Evolutionary conservation across 2,888 invertebrate species (phyloP).

Genomic region (Melangyna quadrimaculata): DNA sequence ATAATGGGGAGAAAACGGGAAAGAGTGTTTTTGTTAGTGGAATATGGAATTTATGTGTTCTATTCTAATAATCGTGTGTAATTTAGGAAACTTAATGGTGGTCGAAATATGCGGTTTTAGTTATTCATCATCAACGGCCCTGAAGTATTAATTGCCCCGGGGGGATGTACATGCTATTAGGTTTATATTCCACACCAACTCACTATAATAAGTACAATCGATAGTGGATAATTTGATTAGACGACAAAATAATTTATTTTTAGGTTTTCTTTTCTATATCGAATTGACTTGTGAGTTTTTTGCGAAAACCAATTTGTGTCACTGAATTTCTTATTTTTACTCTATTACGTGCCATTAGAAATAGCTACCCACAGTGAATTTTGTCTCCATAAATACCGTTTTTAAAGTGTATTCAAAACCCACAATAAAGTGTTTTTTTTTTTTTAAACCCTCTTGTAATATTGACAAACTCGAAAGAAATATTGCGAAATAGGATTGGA

Average conservation of each 20-base stretch:
- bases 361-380: not conserved
- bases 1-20: not conserved
- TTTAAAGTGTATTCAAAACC: not conserved
- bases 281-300: not conserved
- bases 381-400: not conserved
- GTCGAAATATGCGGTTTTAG: conserved; percentile 16
- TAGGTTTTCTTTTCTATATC: not conserved
- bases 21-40: not conserved
- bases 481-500: not conserved
- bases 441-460: not conserved
- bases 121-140: conserved; percentile 26
- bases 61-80: conserved; percentile 31
- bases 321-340: not conserved
- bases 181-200: not conserved
- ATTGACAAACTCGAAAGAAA: not conserved
- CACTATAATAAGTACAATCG: conserved; percentile 28
- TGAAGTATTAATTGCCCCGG: conserved; percentile 24
- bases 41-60: conserved; percentile 9
- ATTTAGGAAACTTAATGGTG: conserved; percentile 41
- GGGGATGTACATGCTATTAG: not conserved
- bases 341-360: not conserved
- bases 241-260: conserved; percentile 3
- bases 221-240: conserved; percentile 65
- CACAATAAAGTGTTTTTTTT: not conserved
- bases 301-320: not conserved